Base-by-base conservation (phyloP, 1,140 invertebrate genomes). In the Geopemphigus sp. region DNA sequence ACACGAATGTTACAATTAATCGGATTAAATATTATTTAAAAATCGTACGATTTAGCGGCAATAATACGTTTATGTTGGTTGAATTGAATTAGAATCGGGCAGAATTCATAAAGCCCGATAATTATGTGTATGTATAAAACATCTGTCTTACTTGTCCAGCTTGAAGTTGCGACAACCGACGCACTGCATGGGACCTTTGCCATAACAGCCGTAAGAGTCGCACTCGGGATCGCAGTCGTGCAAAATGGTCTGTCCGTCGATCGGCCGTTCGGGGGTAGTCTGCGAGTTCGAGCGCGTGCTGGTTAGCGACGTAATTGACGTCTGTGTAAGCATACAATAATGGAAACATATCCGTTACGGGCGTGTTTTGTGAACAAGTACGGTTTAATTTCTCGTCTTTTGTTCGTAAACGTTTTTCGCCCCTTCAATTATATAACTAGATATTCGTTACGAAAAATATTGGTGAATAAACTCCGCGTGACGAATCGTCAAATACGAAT, bases 141-240 rank as follows among this genome's bases (percentile, higher is more conserved):
- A 45, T 47, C 47, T 10, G 6, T 57, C 90, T 89, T 85, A 92
- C 91, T 92, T 92, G 84, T 94, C 92, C 70, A 94, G 87, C 47
- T 91, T 88, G 83, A 93, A 94, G 82, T 91, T 90, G 84, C 90
- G 92, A 85, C 93, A 95, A 39, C 91, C 89, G 80, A 94, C 89
- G 84, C 93, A 94, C 83, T 94, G 92, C 1, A 90, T 91, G 1
- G 92, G 91, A 81, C 92, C 92, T 83, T 91, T 91, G 81, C 92
- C 93, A 83, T 93, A 94, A 85, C 93, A 94, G 59, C 93, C 93
- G 84, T 92, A 90, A 64, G 89, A 85, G 85, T 93, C 92, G 85
- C 93, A 94, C 85, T 95, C 92, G 56, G 91, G 90, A 86, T 95
- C 92, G 85, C 93, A 95, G 82, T 91, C 89, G 83, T 92, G 90